Evolutionary conservation across 2,113 vertebrate genomes (phyloP), one percentile per base, ranked within the genome.

Genomic region (Rhegmatorhina hoffmannsi): DNA sequence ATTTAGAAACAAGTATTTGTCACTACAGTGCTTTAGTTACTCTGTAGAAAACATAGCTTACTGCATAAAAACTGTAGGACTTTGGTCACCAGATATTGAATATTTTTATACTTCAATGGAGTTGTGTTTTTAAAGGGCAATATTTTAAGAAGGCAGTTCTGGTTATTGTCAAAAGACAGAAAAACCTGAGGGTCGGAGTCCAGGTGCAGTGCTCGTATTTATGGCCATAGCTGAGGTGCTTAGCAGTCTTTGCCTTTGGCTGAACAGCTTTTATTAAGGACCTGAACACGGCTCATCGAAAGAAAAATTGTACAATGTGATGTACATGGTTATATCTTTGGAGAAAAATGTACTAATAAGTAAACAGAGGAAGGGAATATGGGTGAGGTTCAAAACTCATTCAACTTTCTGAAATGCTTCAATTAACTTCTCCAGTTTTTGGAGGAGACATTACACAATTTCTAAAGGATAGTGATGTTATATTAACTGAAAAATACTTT

Each of bases 401-500:
- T 84, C 62, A 88, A 66, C 34, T 77, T 66, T 64, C 63, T 36
- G 47, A 89, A 94, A 84, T 55, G 21, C 9, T 72, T 83, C 3
- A 2, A n/a, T 74, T 87, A 79, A 90, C 38, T 77, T 94, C 19
- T 50, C 19, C 2, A 6, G 25, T 40, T 91, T 96, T 89, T 56
- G 59, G 47, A 89, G 36, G 29, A 88, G 40, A 66, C 18, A 17
- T 81, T 78, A 28, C 31, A 62, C 13, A 69, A 68, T 87, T 91
- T 89, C 60, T 44, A 60, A 70, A 79, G 75, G 34, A 89, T 10
- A 73, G 43, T 64, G 72, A 73, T 82, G 72, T 28, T 10, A 2
- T 20, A 44, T 64, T 69, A 94, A 16, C 75, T 38, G 31, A 94
- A 87, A 18, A 70, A 63, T 34, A 55, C 63, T 84, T 90, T 70